Evolutionary conservation across 53 echinoderm and acorn worm species (phyloP).

Genomic region (Actinopyga echinites): DNA sequence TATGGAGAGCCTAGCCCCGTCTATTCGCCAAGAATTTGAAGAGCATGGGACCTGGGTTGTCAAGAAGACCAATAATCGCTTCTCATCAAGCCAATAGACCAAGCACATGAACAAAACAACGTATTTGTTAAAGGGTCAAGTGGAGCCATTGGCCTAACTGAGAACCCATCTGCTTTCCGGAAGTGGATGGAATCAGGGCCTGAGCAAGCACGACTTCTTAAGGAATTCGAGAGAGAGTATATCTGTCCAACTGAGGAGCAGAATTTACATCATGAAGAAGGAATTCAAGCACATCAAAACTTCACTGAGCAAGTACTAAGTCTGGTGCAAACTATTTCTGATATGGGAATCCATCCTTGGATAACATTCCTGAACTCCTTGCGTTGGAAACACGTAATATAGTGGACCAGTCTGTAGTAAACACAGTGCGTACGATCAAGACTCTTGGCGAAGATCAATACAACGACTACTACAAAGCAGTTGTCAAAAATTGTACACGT

Average conservation of each 20-base stretch:
- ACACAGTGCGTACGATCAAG: conserved; percentile 19
- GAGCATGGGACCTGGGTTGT: neutral
- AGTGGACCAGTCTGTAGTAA: neutral
- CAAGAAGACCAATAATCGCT: neutral
- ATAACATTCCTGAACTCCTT: conserved; percentile 1
- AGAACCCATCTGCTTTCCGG: neutral
- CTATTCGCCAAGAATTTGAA: no score
- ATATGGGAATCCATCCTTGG: conserved; percentile 14
- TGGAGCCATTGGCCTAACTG: conserved; percentile 36
- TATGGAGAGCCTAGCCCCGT: no score
- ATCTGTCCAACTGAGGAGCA: neutral
- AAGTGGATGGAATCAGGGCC: conserved; percentile 35
- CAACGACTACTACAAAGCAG: neutral
- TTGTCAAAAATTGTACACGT: no score
- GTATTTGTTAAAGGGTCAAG: neutral
- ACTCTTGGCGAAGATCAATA: conserved; percentile 29
- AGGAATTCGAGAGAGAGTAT: neutral
- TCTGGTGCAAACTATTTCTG: neutral
- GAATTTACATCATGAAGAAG: neutral
- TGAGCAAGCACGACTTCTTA: neutral
- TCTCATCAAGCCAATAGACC: conserved; percentile 16
- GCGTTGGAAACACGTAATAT: conserved; percentile 47
- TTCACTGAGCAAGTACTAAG: neutral
- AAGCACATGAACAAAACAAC: conserved; percentile 43
- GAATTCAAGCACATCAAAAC: neutral